Percentiles rank a stretch among this genome's conserved stretches.
Evolutionary conservation across 2,888 invertebrate genomes (phyloP).

Genomic region (Microctonus hyperodae): DNA sequence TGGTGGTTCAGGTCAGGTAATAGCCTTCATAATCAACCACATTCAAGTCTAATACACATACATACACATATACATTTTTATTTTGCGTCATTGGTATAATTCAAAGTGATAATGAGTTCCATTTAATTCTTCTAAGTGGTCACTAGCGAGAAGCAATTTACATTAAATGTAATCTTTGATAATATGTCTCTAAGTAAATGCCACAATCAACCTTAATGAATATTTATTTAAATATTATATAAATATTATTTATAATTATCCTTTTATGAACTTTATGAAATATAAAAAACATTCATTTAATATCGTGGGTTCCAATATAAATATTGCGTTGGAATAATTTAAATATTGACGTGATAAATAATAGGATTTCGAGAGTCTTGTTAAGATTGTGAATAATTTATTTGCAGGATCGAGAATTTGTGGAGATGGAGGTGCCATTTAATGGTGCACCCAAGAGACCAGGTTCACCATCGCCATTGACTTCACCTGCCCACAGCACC

Average conservation of each 20-base stretch:
- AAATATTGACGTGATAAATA: too few species aligned
- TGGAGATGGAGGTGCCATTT: slow-evolving; percentile 93
- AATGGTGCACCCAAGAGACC: slow-evolving; percentile 94
- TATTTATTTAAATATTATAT: too few species aligned
- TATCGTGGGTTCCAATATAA: too few species aligned
- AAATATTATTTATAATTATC: too few species aligned
- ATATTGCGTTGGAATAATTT: too few species aligned
- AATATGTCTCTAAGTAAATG: neutral
- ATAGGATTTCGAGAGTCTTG: too few species aligned
- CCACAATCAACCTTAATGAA: neutral
- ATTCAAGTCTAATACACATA: neutral
- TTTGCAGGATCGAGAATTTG: slow-evolving; percentile 91
- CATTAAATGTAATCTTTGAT: neutral
- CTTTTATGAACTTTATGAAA: too few species aligned
- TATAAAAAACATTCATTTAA: too few species aligned
- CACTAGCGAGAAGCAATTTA: neutral
- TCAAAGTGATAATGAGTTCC: neutral
- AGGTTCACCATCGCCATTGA: slow-evolving; percentile 86
- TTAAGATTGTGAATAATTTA: neutral
- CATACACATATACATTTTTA: neutral
- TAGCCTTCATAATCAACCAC: neutral
- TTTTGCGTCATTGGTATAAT: neutral
- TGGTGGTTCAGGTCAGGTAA: neutral
- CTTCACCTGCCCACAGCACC: slow-evolving; percentile 86
- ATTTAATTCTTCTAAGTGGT: neutral